Conservation (phyloP, 2,888 invertebrate genomes). For the Volucella bombylans region DNA sequence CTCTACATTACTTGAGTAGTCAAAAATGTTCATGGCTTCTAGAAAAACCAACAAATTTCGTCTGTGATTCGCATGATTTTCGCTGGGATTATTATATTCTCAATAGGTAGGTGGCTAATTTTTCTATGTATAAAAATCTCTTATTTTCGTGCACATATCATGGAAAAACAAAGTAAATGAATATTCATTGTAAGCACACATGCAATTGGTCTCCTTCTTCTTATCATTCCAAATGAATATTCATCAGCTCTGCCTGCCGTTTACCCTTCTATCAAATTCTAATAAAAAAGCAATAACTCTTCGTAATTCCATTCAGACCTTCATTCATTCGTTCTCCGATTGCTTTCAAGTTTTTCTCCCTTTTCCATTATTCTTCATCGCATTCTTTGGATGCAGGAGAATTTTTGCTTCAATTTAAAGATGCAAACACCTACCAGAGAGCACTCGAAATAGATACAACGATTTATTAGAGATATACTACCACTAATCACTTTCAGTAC, state of each 20-base stretch:
- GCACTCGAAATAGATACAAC: conserved; percentile 53
- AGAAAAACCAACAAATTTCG: no score
- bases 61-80: no score
- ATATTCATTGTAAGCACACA: conserved; percentile 26
- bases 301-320: conserved; percentile 44
- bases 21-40: no score
- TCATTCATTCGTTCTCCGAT: conserved; percentile 18
- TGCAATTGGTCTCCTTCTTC: background rate
- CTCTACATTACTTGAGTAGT: no score
- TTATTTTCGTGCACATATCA: no score
- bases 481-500: conserved; percentile 67
- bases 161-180: conserved; percentile 3
- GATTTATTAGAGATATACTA: conserved; percentile 68
- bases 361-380: conserved; percentile 16
- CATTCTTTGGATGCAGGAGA: conserved; percentile 45
- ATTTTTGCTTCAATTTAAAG: conserved; percentile 49
- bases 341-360: background rate
- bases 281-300: conserved; percentile 79
- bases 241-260: conserved; percentile 62
- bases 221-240: conserved; percentile 42
- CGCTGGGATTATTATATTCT: no score
- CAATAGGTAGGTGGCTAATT: no score
- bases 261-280: conserved; percentile 81
- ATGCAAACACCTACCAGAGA: conserved; percentile 16
- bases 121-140: no score